Evolutionary conservation across 1,140 invertebrate species (phyloP), one percentile per base, ranked within the genome.

Genomic region (Nymphalis io): DNA sequence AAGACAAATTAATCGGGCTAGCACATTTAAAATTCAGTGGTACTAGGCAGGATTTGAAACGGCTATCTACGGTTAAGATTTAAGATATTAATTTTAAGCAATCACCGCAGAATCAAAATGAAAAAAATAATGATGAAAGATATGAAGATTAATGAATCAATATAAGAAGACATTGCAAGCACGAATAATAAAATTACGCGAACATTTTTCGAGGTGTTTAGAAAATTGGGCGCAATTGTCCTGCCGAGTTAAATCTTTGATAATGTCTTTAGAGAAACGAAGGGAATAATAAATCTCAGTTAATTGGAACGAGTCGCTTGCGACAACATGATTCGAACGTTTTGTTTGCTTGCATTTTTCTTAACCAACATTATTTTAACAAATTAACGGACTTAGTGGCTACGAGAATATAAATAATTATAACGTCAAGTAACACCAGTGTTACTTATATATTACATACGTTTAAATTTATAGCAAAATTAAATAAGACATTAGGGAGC

Each of bases 161-260:
- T 33, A 0, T 33, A 33, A 33, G 27, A 33, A 33, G 8, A 0
- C 3, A 0, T 27, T 8, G n/a, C n/a, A n/a, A n/a, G n/a, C n/a
- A n/a, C n/a, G 80, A 83, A 79, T 77, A 74, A 84, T 85, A 85
- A 88, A 89, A 89, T 88, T 84, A 86, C 83, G 76, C 78, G 67
- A 71, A 84, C 80, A 84, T 89, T 85, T 5, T 85, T 86, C 72
- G 74, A 87, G 80, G 81, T 87, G 85, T 85, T 87, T 90, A 84
- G 83, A 87, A 88, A 85, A 86, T 88, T 84, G 80, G 80, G 79
- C 82, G 85, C 83, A 88, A 86, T 87, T 82, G 85, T 85, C 82
- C 79, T 79, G 79, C 79, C 78, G 80, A 84, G 80, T 87, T 84
- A 85, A 88, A 84, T 84, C 80, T 85, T 79, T 88, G 83, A 87